These are phyloP conservation scores for Amblyopsis rosae DNA, from an alignment of 2,113 vertebrate species.

Conservation along the genomic window DNA sequence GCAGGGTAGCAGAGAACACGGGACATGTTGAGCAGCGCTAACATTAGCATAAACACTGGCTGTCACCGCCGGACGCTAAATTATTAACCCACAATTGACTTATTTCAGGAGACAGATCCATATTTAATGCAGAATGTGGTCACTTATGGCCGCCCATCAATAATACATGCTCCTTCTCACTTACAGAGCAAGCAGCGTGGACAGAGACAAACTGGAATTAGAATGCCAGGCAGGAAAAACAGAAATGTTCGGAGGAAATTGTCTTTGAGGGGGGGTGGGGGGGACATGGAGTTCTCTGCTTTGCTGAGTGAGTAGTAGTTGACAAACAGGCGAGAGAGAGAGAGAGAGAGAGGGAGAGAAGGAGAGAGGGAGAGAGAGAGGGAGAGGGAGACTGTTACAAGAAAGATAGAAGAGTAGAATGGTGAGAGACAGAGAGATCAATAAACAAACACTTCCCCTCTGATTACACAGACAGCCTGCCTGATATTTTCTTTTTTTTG, in stretches of 20 bases:
- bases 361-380: neutral
- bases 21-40: conserved; percentile 57
- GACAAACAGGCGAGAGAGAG: neutral
- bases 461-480: neutral
- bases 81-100: conserved; percentile 75
- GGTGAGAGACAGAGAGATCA: neutral
- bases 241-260: too few species aligned
- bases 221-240: too few species aligned
- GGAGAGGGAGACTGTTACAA: neutral
- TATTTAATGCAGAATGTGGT: conserved; percentile 72
- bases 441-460: neutral
- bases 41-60: conserved; percentile 72
- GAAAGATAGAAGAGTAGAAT: neutral
- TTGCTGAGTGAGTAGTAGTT: neutral
- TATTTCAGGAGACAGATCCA: conserved; percentile 68
- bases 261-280: neutral
- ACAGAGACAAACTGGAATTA: too few species aligned
- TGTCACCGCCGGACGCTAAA: conserved; percentile 48
- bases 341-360: neutral
- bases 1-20: neutral
- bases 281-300: neutral
- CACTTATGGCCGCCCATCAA: conserved; percentile 70
- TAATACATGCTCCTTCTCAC: conserved; percentile 63
- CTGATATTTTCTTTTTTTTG: conserved; percentile 9
- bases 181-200: conserved; percentile 45